These are phyloP conservation scores for Drosophila mauritiana DNA, from an alignment of 1,140 invertebrate genomes.

Conservation along the genomic window DNA sequence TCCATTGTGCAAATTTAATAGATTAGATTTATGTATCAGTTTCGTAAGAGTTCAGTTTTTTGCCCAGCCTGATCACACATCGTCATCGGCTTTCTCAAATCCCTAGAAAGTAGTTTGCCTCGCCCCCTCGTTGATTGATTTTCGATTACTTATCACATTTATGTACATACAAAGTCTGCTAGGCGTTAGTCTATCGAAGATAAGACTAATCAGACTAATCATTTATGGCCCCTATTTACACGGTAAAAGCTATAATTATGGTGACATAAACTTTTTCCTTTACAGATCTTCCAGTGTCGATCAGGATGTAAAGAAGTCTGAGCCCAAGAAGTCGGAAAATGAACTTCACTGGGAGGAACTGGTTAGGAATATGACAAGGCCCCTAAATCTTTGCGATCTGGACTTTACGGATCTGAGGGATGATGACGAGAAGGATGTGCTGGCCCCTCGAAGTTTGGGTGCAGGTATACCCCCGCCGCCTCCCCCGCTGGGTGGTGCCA, in stretches of 20 bases:
- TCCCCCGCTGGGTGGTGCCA: constrained; percentile 84
- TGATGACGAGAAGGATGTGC: constrained; percentile 89
- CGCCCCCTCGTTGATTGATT: constrained; percentile 5
- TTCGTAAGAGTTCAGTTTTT: constrained; percentile 40
- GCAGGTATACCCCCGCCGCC: constrained; percentile 90
- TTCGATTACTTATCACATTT: constrained; percentile 13
- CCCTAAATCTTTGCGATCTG: constrained; percentile 96
- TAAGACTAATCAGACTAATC: not conserved
- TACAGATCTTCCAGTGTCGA: constrained; percentile 85
- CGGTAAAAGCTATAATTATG: constrained; percentile 24
- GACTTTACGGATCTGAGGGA: constrained; percentile 97
- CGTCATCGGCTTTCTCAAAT: constrained; percentile 31
- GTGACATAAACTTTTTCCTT: not conserved
- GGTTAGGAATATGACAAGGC: constrained; percentile 91
- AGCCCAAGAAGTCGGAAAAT: constrained; percentile 94
- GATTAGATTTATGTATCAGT: constrained; percentile 47
- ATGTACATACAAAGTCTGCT: not conserved
- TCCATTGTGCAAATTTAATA: constrained; percentile 32
- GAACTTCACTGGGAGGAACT: constrained; percentile 98
- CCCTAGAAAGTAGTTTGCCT: constrained; percentile 25
- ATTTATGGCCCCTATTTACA: constrained; percentile 23
- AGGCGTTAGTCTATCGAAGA: constrained; percentile 17
- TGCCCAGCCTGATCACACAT: constrained; percentile 8
- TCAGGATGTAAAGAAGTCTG: constrained; percentile 86
- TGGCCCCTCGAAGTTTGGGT: constrained; percentile 87